Base-by-base conservation (phyloP, 2,113 vertebrate genomes). In the Ursus arctos region DNA sequence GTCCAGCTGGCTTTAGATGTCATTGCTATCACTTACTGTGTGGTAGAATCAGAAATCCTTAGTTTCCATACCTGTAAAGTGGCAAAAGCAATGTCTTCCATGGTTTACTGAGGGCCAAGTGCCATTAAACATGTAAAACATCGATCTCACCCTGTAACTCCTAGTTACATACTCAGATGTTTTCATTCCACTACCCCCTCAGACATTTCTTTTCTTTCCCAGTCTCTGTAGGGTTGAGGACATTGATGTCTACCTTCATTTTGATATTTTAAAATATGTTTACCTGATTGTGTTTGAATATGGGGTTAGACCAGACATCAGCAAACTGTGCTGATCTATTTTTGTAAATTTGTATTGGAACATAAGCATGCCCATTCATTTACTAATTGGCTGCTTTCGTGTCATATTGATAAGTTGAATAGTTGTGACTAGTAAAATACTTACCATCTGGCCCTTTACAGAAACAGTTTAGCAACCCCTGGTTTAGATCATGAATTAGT, bases 331-430 rank as follows among this genome's bases (percentile, higher is more conserved):
- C 51, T 79, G 36, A 55, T 36, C 59, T 93, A 9, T 49, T 63
- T 82, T 84, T 97, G 67, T 86, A 94, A 76, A 40, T 90, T 53
- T 94, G 77, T 57, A 15, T n/a, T 67, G 49, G 74, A 77, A 36
- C 51, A 77, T 1, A 57, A 22, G 40, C 19, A 47, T 5, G n/a
- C 28, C 6, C 61, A 47, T 87, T 83, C 11, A 26, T 84, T 90
- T 84, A 24, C 61, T 92, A 57, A n/a, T 24, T 88, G 59, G 15
- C 81, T 93, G 57, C 28, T 93, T 85, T 71, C 2, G 14, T 14
- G 47, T 82, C 91, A 28, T 16, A 36, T 85, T 55, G 59, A 36
- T 26, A 91, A 79, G 28, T 43, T 80, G 57, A 90, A 2, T 95
- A 88, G 86, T 86, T 86, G 28, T 4, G 26, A 36, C 49, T 67